A percentile compares a stretch with the other conserved stretches of the same genome.
These are phyloP conservation scores for Colistium nudipinnis DNA, from an alignment of 2,113 vertebrate genomes.

Conservation along the genomic window DNA sequence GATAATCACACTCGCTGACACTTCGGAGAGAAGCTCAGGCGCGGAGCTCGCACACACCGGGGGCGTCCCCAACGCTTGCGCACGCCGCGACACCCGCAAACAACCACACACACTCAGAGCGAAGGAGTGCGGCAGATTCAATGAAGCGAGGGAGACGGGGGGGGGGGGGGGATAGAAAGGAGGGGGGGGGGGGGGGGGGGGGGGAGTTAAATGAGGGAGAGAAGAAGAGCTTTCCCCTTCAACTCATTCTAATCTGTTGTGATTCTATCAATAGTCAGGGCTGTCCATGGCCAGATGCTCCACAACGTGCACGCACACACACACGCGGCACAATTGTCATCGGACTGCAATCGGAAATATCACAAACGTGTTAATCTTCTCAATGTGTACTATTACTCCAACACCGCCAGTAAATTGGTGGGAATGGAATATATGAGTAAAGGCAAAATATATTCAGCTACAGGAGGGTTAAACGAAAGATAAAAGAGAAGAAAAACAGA, in stretches of 20 bases:
- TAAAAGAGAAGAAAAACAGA: slow-evolving; percentile 40
- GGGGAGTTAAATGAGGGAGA: slow-evolving; percentile 77
- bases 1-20: slow-evolving; percentile 60
- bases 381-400: slow-evolving; percentile 14
- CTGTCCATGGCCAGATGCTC: slow-evolving; percentile 71
- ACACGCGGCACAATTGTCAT: slow-evolving; percentile 15
- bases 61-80: neutral
- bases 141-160: slow-evolving; percentile 73
- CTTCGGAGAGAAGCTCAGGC: slow-evolving; percentile 38
- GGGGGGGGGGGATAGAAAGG: slow-evolving; percentile 63
- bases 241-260: slow-evolving; percentile 75
- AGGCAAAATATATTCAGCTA: slow-evolving; percentile 46
- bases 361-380: slow-evolving; percentile 33
- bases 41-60: neutral
- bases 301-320: slow-evolving; percentile 30
- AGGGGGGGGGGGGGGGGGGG: slow-evolving; percentile 63
- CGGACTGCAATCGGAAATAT: slow-evolving; percentile 33
- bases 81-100: neutral
- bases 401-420: slow-evolving; percentile 32
- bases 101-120: slow-evolving; percentile 15
- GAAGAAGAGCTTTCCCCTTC: slow-evolving; percentile 73
- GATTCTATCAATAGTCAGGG: slow-evolving; percentile 68
- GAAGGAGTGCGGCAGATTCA: slow-evolving; percentile 69
- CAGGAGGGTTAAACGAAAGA: slow-evolving; percentile 38
- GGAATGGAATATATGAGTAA: slow-evolving; percentile 24